Base-by-base conservation (phyloP, 1,140 invertebrate species). In the Helicoverpa armigera region DNA sequence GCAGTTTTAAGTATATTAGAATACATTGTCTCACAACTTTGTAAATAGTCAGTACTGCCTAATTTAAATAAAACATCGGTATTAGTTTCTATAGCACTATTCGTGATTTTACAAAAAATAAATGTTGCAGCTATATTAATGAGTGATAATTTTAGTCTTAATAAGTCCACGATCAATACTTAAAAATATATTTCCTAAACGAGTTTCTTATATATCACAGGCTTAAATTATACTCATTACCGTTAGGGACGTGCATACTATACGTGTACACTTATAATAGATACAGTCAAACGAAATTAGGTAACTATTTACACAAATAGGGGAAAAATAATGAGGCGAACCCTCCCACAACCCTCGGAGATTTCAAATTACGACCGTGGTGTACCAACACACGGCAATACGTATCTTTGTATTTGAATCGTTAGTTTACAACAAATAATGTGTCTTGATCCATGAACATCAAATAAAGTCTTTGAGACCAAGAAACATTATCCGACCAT, bases 281-380 rank as follows among this genome's bases (percentile, higher is more conserved):
- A 85, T 88, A 92, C 80, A 90, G 85, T 90, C 82, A 85, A 92
- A 90, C 82, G 86, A 93, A 93, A 94, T 94, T 91, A 92, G 90
- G 91, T 94, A 93, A 94, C 93, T 94, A 94, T 94, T 94, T 94
- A 94, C 93, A 94, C 89, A 90, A 93, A 94, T 90, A 92, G 92
- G 92, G 92, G 89, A 90, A 94, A 93, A 94, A 94, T 93, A 94
- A 94, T 93, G 92, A 93, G 92, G 91, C 85, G 85, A 90, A 91
- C 92, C 91, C 90, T 92, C 91, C 90, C 92, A 94, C 92, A 94
- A 94, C 92, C 93, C 92, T 94, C 90, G 88, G 92, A 95, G 92
- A 95, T 93, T 94, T 90, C 85, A 92, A 92, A 92, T 92, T 92
- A 92, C 91, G 84, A 85, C 84, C 85, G 86, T 87, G 81, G 79